These are phyloP conservation scores for Miniopterus natalensis DNA, from an alignment of 2,113 vertebrate species.

Conservation along the genomic window DNA sequence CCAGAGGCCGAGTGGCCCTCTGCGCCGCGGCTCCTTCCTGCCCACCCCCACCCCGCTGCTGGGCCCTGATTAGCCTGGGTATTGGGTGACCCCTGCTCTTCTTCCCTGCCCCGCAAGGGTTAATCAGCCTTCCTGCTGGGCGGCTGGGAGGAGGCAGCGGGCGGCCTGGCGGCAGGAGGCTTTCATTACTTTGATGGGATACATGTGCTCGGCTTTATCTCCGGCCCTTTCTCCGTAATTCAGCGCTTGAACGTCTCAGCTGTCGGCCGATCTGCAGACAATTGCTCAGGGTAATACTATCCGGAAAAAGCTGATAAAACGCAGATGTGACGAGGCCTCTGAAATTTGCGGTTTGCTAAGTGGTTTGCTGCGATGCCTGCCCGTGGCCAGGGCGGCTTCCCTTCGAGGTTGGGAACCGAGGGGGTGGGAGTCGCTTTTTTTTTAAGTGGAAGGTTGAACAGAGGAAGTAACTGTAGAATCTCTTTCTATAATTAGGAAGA, in stretches of 20 bases:
- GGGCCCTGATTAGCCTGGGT: slow-evolving; percentile 88
- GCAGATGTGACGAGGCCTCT: slow-evolving; percentile 97
- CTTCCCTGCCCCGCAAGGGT: slow-evolving; percentile 89
- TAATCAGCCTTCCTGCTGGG: slow-evolving; percentile 92
- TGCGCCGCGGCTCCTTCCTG: slow-evolving; percentile 86
- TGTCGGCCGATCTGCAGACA: slow-evolving; percentile 97
- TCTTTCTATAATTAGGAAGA: slow-evolving; percentile 79
- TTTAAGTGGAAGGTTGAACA: slow-evolving; percentile 88
- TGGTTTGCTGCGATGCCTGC: slow-evolving; percentile 88
- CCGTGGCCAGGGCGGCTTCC: slow-evolving; percentile 90
- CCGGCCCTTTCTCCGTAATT: slow-evolving; percentile 96
- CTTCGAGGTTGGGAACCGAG: slow-evolving; percentile 83
- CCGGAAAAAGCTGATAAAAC: slow-evolving; percentile 98
- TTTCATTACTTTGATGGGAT: slow-evolving; percentile 94
- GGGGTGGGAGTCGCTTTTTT: slow-evolving; percentile 28
- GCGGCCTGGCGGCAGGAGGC: slow-evolving; percentile 89
- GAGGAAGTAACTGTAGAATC: slow-evolving; percentile 85
- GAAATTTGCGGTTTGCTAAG: slow-evolving; percentile 98
- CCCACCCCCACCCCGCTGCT: slow-evolving; percentile 82
- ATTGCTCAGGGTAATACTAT: slow-evolving; percentile 98
- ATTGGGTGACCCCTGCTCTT: slow-evolving; percentile 90
- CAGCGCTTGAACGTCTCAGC: slow-evolving; percentile 96
- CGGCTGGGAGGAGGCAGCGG: slow-evolving; percentile 88
- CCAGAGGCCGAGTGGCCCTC: slow-evolving; percentile 84
- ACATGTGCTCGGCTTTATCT: slow-evolving; percentile 93